phyloP scores from a whole-genome alignment of 2,797 vertebrate genomes.

The Buphagus erythrorhynchus region DNA sequence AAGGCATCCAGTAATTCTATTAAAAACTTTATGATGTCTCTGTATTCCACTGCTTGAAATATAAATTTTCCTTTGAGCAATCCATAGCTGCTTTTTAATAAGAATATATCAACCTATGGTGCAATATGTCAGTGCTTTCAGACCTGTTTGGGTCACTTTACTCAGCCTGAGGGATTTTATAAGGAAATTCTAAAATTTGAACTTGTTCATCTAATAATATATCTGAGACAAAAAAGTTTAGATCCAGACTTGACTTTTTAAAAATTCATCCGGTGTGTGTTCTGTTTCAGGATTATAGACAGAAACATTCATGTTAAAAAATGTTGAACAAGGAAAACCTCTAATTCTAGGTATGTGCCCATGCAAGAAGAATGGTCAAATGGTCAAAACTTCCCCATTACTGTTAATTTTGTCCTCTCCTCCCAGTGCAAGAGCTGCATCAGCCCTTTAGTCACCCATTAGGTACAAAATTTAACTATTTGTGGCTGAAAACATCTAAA shows the following conservation, averaged over 20 bases:
- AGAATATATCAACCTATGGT: not conserved
- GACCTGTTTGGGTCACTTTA: not conserved
- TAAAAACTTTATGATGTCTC: conserved; percentile 3
- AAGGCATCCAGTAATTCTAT: conserved; percentile 33
- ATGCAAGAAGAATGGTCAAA: not conserved
- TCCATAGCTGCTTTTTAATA: not conserved
- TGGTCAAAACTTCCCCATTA: not conserved
- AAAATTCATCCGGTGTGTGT: not conserved
- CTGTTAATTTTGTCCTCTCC: not conserved
- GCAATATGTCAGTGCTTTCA: not conserved
- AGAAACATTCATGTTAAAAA: not conserved
- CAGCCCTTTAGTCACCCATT: not conserved
- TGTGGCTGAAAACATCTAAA: not conserved
- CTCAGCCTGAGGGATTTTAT: not conserved
- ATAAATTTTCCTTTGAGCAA: conserved; percentile 25
- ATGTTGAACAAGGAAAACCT: not conserved
- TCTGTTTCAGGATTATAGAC: not conserved
- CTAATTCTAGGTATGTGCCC: not conserved
- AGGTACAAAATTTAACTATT: not conserved
- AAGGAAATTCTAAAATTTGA: not conserved
- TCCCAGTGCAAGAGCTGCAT: not conserved
- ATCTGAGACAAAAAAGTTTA: not conserved
- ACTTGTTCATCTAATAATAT: not conserved
- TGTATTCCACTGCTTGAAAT: not conserved
- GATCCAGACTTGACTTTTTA: not conserved